A percentile compares a stretch with the other conserved stretches of the same genome.
Conservation (phyloP, 2,113 vertebrate genomes). For the Opisthocomus hoazin region DNA sequence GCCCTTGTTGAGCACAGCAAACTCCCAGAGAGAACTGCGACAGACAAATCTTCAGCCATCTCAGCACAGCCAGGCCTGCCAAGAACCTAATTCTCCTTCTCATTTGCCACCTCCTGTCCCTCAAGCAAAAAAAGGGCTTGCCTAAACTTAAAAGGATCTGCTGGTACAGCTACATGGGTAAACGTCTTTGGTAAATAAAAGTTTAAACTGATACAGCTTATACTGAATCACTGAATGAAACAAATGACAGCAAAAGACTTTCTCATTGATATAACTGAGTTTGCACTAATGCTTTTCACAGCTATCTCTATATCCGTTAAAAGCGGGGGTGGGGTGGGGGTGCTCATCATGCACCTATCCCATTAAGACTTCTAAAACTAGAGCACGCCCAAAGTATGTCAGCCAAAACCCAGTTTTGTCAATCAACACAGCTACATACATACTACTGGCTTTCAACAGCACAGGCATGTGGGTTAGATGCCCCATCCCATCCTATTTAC, state of each 20-base stretch:
- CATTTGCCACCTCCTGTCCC: not conserved
- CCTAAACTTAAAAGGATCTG: not conserved
- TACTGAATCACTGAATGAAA: not conserved
- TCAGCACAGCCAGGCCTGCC: not conserved
- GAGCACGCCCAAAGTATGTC: not conserved
- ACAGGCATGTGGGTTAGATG: not conserved
- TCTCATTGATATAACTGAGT: not conserved
- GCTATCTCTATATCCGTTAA: not conserved
- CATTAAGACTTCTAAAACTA: not conserved
- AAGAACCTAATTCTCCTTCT: not conserved
- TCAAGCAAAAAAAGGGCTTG: not conserved
- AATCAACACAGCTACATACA: not conserved
- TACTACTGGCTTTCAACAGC: not conserved
- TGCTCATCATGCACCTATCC: not conserved
- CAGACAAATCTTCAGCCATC: not conserved
- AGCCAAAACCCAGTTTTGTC: not conserved
- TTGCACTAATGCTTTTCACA: not conserved
- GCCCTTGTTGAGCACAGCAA: not conserved
- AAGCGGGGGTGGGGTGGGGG: not conserved
- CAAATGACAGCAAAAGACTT: not conserved
- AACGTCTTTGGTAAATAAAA: not conserved
- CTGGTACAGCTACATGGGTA: not conserved
- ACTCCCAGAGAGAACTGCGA: not conserved
- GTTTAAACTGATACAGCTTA: not conserved
- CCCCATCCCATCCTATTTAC: not conserved